Conservation (phyloP, 2,113 vertebrate genomes). For the Clarias macrocephalus region DNA sequence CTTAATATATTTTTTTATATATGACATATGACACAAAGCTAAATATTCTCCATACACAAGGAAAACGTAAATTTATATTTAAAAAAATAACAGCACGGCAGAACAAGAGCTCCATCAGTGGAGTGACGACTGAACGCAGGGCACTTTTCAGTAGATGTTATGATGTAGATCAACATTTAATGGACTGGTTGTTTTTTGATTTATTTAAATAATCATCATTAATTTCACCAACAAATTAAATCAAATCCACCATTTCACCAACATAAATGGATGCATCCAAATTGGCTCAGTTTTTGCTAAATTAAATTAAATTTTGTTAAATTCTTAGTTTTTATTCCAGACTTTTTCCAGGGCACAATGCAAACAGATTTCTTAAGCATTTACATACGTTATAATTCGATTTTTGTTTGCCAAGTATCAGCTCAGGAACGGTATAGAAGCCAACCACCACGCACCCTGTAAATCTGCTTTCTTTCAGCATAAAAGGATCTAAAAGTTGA, state of each 20-base stretch:
- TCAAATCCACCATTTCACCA: background rate
- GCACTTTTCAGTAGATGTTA: background rate
- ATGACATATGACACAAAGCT: background rate
- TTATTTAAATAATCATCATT: background rate
- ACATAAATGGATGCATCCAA: background rate
- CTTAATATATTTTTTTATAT: background rate
- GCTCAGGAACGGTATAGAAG: background rate
- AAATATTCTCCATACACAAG: background rate
- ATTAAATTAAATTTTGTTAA: too few species aligned
- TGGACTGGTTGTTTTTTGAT: background rate
- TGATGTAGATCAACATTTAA: background rate
- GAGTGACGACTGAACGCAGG: background rate
- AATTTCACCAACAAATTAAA: background rate
- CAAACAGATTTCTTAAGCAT: background rate
- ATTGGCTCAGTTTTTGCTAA: background rate
- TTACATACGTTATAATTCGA: background rate
- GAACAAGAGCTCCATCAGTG: background rate
- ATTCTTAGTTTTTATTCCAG: background rate
- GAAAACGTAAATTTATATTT: background rate
- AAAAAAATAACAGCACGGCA: background rate
- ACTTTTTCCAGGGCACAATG: background rate
- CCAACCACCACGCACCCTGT: background rate
- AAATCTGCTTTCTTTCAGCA: background rate
- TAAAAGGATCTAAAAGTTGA: conserved; percentile 20
- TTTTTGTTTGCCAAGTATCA: background rate